Base-by-base conservation (phyloP, 2,797 vertebrate species). In the Mormyrops attenuatus region DNA sequence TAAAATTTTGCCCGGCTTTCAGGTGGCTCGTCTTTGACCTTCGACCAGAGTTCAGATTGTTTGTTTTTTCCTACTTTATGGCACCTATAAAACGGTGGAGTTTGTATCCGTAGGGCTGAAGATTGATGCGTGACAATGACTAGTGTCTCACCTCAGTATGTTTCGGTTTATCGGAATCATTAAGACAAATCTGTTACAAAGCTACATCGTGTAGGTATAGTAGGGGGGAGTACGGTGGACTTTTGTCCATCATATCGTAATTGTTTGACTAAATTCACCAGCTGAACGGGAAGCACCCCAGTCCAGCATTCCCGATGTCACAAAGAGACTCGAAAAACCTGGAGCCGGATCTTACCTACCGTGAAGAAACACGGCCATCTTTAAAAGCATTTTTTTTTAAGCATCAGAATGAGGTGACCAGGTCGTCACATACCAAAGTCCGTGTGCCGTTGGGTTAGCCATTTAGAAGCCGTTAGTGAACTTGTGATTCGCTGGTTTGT, bases 41-140 rank as follows among this genome's bases (percentile, higher is more conserved):
- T 63, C 85, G 57, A 49, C 41, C 82, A 63, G 82, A 38, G 57
- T 69, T 66, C 5, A 47, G 26, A 34, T 0, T 44, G 73, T 80
- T 80, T 80, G 73, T 80, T 50, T 86, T 26, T 85, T 66, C 15
- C 20, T 22, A 30, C 57, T 89, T 89, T 85, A 89, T 89, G 53
- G 88, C 8, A 26, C 20, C 57, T 85, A 47, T 85, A 85, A 89
- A 89, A 60, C 41, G 9, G 41, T 52, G 47, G 55, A 66, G 63
- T 52, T 15, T 85, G 89, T 52, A 41, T 63, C 55, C 6, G 50
- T 6, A 60, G 85, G 8, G 47, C 20, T 44, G 6, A 8, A 20
- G 34, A 30, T 34, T 20, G 17, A n/a, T 38, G 26, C 5, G 22
- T 7, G 30, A 87, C 30, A 87, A 34, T 38, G 50, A 30, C 26